These are phyloP conservation scores for Lasioglossum lativentre DNA, from an alignment of 2,888 invertebrate genomes.

Conservation along the genomic window DNA sequence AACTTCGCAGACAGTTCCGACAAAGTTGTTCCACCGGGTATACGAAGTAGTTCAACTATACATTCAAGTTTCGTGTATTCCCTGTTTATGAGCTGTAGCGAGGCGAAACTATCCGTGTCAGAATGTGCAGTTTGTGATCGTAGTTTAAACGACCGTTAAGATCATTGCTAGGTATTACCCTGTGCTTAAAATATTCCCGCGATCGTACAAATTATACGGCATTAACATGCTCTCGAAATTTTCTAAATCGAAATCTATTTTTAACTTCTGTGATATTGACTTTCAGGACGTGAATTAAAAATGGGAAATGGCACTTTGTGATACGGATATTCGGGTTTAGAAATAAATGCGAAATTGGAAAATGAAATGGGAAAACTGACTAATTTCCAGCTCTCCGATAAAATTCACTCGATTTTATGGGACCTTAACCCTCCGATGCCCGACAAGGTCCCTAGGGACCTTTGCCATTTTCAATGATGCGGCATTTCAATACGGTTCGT, in stretches of 20 bases:
- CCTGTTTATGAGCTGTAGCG: conserved; percentile 2
- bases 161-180: background rate
- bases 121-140: background rate
- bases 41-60: background rate
- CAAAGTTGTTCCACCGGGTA: background rate
- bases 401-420: no score
- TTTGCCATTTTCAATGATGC: no score
- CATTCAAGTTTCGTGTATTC: background rate
- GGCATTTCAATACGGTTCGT: no score
- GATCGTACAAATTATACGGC: background rate
- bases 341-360: no score
- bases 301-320: no score
- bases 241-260: no score
- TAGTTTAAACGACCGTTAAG: background rate
- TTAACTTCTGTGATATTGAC: no score
- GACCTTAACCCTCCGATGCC: no score
- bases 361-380: no score
- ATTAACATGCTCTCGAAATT: background rate
- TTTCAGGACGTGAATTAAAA: background rate
- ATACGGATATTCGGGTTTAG: no score
- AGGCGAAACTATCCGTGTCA: conserved; percentile 2
- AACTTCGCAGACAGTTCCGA: background rate
- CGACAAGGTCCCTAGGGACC: no score
- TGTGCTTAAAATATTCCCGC: background rate
- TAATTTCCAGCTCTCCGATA: no score